A percentile compares a stretch with the other conserved stretches of the same genome.
Evolutionary conservation across 2,113 vertebrate species (phyloP).

Genomic region (Pachypanchax playfairii): DNA sequence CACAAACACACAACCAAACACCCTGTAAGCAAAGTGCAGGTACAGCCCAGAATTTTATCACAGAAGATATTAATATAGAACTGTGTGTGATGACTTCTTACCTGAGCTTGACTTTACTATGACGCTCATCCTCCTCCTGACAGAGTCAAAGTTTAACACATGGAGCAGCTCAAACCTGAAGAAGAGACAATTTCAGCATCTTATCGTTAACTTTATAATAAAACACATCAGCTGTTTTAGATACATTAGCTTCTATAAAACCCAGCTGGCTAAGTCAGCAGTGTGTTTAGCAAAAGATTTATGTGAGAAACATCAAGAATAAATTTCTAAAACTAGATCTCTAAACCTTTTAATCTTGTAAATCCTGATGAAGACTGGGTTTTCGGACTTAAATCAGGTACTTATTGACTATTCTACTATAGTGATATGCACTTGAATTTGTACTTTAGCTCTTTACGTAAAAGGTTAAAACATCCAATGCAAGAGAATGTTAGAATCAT

Average conservation of each 20-base stretch:
- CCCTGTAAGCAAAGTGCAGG: constrained; percentile 6
- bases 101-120: constrained; percentile 90
- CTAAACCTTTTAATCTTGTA: too few species aligned
- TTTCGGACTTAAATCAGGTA: background rate
- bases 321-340: background rate
- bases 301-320: background rate
- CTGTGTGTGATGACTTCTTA: constrained; percentile 44
- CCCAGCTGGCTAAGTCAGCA: too few species aligned
- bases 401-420: background rate
- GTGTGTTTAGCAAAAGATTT: background rate
- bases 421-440: background rate
- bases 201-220: too few species aligned
- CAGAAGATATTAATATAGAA: too few species aligned
- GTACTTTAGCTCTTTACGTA: background rate
- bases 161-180: constrained; percentile 91
- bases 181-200: constrained; percentile 1
- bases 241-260: background rate
- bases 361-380: background rate
- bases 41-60: background rate
- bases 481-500: constrained; percentile 18
- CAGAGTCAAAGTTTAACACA: constrained; percentile 94
- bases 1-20: constrained; percentile 1
- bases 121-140: constrained; percentile 96
- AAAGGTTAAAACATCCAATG: background rate
- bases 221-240: background rate